phyloP scores from a whole-genome alignment of 2,888 invertebrate genomes.

The Dichetophora obliterata region DNA sequence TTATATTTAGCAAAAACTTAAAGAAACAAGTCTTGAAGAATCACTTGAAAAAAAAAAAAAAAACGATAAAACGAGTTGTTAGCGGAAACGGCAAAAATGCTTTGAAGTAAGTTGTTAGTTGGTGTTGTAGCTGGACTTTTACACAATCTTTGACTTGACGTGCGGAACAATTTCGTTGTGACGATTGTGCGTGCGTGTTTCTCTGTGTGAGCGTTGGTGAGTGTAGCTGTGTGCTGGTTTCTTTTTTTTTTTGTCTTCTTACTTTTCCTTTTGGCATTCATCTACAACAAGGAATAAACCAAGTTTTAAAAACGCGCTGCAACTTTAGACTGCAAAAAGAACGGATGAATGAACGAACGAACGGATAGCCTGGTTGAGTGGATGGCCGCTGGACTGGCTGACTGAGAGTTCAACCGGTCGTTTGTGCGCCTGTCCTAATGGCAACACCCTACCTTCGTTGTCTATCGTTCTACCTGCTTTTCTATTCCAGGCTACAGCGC shows the following conservation, averaged over 20 bases:
- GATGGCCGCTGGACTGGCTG: background rate
- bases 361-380: background rate
- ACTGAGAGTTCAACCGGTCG: background rate
- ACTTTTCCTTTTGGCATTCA: background rate
- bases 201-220: background rate
- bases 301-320: background rate
- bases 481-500: background rate
- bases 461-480: background rate
- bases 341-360: slow-evolving; percentile 11
- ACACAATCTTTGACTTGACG: slow-evolving; percentile 8
- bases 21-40: background rate
- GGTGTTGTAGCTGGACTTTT: slow-evolving; percentile 9
- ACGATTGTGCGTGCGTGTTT: background rate
- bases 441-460: background rate
- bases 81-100: slow-evolving; percentile 40
- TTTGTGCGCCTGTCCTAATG: background rate
- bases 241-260: background rate
- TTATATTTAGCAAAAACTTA: no score
- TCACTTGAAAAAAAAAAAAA: background rate
- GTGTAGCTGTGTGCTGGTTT: background rate
- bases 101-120: slow-evolving; percentile 25
- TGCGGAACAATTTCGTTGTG: slow-evolving; percentile 16
- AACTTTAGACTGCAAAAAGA: background rate
- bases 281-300: background rate
- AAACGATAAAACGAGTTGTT: background rate